A percentile compares a stretch with the other conserved stretches of the same genome.
These are phyloP conservation scores for Pipistrellus kuhlii DNA, from an alignment of 2,797 vertebrate species.

Conservation along the genomic window DNA sequence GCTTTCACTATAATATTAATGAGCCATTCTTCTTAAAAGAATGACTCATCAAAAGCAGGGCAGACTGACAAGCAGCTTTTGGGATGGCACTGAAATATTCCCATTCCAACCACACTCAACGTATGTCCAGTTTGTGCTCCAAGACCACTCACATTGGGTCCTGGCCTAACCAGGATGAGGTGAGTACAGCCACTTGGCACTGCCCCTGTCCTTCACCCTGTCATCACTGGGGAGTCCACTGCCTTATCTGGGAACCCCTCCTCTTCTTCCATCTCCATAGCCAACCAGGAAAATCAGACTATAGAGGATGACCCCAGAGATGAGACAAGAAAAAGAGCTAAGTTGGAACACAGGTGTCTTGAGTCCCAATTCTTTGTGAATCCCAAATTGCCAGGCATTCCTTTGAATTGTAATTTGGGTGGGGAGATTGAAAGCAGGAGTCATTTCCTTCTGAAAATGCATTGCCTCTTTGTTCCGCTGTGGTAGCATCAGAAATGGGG, in stretches of 20 bases:
- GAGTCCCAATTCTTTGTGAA: neutral
- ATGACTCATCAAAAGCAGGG: neutral
- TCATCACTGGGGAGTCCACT: neutral
- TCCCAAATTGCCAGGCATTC: neutral
- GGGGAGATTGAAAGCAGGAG: constrained; percentile 11
- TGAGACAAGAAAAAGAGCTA: neutral
- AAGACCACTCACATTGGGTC: neutral
- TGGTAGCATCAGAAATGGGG: constrained; percentile 10
- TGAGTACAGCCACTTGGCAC: neutral
- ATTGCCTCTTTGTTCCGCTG: constrained; percentile 41
- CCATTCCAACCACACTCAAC: constrained; percentile 15
- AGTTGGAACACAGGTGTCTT: neutral
- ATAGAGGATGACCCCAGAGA: neutral
- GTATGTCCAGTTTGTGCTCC: constrained; percentile 35
- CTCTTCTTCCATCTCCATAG: neutral
- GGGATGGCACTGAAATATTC: neutral
- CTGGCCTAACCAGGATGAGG: neutral
- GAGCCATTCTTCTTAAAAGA: constrained; percentile 70
- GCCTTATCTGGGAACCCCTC: neutral
- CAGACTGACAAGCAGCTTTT: constrained; percentile 50
- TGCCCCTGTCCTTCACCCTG: neutral
- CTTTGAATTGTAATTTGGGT: constrained; percentile 8
- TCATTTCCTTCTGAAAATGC: constrained; percentile 44
- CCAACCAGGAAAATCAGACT: constrained; percentile 29
- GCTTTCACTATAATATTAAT: constrained; percentile 76